Conservation (phyloP, 2,797 vertebrate species). For the Potorous gilbertii region DNA sequence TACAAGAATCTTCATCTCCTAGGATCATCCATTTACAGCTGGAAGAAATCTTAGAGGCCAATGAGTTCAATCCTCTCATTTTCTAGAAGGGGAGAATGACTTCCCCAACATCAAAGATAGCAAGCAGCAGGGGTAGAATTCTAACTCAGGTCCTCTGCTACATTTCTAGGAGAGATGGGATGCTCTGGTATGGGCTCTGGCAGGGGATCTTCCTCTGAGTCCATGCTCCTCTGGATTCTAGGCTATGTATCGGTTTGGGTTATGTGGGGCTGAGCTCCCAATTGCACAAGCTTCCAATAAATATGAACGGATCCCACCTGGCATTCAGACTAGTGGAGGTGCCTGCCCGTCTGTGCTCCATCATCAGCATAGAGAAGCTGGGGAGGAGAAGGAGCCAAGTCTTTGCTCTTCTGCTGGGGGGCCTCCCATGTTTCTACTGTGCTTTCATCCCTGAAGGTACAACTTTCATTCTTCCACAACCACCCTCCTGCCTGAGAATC, state of each 20-base stretch:
- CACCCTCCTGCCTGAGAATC: fast-evolving
- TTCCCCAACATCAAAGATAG: neutral
- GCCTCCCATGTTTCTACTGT: conserved; percentile 86
- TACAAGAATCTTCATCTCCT: neutral
- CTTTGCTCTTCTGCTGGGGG: conserved; percentile 82
- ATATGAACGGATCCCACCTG: conserved; percentile 89
- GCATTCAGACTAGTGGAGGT: conserved; percentile 88
- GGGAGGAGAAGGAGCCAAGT: conserved; percentile 86
- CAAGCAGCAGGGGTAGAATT: neutral
- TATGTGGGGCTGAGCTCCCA: conserved; percentile 91
- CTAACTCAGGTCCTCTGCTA: neutral
- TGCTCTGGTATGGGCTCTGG: neutral
- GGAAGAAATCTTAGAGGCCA: neutral
- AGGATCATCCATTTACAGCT: neutral
- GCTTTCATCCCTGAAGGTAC: conserved; percentile 88
- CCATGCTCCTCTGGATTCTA: conserved; percentile 65
- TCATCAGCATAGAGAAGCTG: conserved; percentile 85
- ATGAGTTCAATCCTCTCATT: neutral
- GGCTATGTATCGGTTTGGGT: conserved; percentile 90
- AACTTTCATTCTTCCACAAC: fast-evolving
- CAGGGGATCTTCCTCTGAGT: neutral
- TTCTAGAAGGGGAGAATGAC: neutral
- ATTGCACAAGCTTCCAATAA: conserved; percentile 87
- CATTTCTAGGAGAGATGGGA: neutral
- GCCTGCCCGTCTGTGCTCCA: conserved; percentile 85